phyloP scores from a whole-genome alignment of 2,113 vertebrate species.

The Danionella cerebrum region DNA sequence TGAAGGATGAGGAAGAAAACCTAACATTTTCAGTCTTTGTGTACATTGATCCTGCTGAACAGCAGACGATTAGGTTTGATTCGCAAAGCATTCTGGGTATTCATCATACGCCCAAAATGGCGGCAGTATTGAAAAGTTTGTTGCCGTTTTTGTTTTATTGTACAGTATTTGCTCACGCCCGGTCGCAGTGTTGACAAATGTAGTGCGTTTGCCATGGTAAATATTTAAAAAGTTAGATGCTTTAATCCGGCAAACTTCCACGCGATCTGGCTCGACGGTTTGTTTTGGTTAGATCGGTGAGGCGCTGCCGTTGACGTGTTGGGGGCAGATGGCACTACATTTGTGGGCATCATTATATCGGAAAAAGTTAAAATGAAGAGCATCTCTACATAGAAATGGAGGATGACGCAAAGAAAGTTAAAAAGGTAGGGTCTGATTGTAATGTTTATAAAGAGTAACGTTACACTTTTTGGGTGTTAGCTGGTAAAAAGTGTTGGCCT shows the following conservation, averaged over 20 bases:
- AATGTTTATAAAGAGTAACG: not conserved
- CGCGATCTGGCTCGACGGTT: constrained; percentile 23
- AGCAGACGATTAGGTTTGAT: no score
- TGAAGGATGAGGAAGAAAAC: no score
- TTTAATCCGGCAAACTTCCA: not conserved
- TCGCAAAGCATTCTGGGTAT: constrained; percentile 65
- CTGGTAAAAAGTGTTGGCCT: not conserved
- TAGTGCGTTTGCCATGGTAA: not conserved
- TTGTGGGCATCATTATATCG: constrained; percentile 25
- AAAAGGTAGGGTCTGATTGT: constrained; percentile 69
- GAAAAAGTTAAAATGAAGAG: constrained; percentile 55
- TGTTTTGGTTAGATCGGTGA: constrained; percentile 32
- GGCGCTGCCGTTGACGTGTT: constrained; percentile 21
- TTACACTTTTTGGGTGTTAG: not conserved
- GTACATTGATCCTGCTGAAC: no score
- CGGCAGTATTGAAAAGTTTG: constrained; percentile 80
- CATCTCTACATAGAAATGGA: constrained; percentile 72
- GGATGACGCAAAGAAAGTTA: constrained; percentile 87
- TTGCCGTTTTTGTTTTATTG: constrained; percentile 55
- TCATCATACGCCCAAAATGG: constrained; percentile 86
- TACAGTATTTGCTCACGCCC: not conserved
- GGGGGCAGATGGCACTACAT: constrained; percentile 33
- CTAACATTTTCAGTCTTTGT: no score
- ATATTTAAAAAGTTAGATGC: not conserved
- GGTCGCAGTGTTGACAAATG: not conserved